A percentile compares a stretch with the other conserved stretches of the same genome.
Conservation (phyloP, 2,797 vertebrate genomes). For the Gadopsis bispinosus region DNA sequence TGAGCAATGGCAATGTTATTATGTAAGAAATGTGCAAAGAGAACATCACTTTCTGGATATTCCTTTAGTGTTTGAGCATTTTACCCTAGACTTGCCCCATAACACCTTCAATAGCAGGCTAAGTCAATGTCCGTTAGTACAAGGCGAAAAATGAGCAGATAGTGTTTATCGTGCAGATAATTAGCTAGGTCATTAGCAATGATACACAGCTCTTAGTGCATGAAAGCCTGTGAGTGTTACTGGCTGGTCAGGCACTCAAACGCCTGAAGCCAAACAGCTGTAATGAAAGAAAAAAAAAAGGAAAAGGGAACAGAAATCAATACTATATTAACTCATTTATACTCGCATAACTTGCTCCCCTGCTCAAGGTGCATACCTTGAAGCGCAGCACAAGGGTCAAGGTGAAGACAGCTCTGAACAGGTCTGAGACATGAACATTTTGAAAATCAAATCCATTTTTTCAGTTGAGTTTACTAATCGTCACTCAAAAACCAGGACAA, state of each 20-base stretch:
- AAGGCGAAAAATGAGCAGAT: conserved; percentile 75
- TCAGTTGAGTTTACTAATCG: not conserved
- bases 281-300: conserved; percentile 37
- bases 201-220: conserved; percentile 64
- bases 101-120: conserved; percentile 38
- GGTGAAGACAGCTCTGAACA: conserved; percentile 27
- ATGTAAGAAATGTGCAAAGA: conserved; percentile 13
- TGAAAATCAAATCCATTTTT: not conserved
- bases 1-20: conserved; percentile 25
- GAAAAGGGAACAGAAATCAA: conserved; percentile 71
- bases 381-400: conserved; percentile 19
- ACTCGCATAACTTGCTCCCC: conserved; percentile 53
- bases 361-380: conserved; percentile 23
- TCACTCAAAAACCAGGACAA: not conserved
- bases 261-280: conserved; percentile 67
- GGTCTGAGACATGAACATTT: too few relatives aligned
- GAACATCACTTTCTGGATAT: not conserved
- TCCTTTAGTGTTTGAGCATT: conserved; percentile 13
- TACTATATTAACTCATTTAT: conserved; percentile 79
- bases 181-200: conserved; percentile 78
- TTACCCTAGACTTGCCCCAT: conserved; percentile 15
- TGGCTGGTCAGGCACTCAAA: conserved; percentile 49
- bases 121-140: conserved; percentile 52
- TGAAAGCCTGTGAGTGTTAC: conserved; percentile 57
- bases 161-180: conserved; percentile 78